A percentile compares a stretch with the other conserved stretches of the same genome.
Conservation (phyloP, 2,113 vertebrate species). For the Alethe castanea region DNA sequence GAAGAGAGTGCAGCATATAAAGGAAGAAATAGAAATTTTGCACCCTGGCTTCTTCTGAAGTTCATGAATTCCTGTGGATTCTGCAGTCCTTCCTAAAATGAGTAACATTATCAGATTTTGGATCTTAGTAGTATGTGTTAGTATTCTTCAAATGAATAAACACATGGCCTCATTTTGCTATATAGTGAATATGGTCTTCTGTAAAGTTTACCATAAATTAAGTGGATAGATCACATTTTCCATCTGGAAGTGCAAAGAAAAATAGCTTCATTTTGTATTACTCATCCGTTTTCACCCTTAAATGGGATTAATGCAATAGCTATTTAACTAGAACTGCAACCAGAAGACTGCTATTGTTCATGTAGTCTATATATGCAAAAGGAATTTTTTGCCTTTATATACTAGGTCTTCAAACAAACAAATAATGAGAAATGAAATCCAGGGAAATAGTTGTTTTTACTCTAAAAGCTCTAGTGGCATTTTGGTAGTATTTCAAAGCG, state of each 20-base stretch:
- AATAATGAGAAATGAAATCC: not conserved
- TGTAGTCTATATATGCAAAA: not conserved
- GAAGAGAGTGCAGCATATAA: not conserved
- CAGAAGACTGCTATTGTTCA: rapidly evolving
- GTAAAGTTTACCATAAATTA: not conserved
- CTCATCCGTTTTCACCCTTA: not conserved
- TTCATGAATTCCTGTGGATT: not conserved
- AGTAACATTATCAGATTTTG: not conserved
- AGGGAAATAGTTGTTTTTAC: not conserved
- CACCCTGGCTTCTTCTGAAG: not conserved
- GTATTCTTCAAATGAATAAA: not conserved
- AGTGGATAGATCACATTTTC: not conserved
- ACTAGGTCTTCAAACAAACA: not conserved
- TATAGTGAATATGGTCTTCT: not conserved
- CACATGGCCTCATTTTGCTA: not conserved
- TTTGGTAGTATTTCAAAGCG: not conserved
- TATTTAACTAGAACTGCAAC: not conserved
- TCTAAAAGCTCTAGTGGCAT: not conserved
- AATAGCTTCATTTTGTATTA: not conserved
- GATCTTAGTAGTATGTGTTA: not conserved
- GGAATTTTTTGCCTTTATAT: not conserved
- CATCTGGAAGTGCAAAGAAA: not conserved
- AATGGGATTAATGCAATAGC: not conserved
- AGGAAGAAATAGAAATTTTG: not conserved
- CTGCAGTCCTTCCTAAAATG: not conserved